Evolutionary conservation across 2,888 invertebrate species (phyloP).

Genomic region (Microchrysa polita): DNA sequence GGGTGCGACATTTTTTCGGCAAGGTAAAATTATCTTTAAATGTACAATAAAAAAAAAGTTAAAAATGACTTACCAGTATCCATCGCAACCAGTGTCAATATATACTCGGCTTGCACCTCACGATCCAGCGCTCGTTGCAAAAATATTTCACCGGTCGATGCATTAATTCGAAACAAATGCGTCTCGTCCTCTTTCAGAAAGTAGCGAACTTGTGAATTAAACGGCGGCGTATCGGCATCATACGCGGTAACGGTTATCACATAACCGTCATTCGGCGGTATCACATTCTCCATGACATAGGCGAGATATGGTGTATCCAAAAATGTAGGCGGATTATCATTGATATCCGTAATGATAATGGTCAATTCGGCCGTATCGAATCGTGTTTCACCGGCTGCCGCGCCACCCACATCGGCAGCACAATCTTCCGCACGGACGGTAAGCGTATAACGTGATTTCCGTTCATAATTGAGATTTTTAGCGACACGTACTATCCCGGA

Average conservation of each 20-base stretch:
- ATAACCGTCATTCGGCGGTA: slow-evolving; percentile 82
- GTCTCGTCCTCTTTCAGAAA: slow-evolving; percentile 93
- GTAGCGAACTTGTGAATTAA: slow-evolving; percentile 90
- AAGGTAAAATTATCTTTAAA: not conserved
- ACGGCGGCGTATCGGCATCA: slow-evolving; percentile 91
- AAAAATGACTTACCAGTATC: slow-evolving; percentile 80
- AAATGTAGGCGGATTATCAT: slow-evolving; percentile 94
- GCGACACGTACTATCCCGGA: slow-evolving; percentile 90
- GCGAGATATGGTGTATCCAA: slow-evolving; percentile 94
- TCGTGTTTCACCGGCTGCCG: slow-evolving; percentile 62
- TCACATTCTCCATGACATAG: slow-evolving; percentile 91
- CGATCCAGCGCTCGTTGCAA: slow-evolving; percentile 84
- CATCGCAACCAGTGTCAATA: slow-evolving; percentile 89
- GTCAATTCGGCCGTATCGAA: slow-evolving; percentile 83
- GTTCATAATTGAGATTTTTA: slow-evolving; percentile 92
- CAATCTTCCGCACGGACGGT: slow-evolving; percentile 90
- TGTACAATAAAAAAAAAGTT: not conserved
- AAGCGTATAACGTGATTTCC: slow-evolving; percentile 83
- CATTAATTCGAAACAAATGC: slow-evolving; percentile 90
- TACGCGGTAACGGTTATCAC: slow-evolving; percentile 85
- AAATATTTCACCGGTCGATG: slow-evolving; percentile 90
- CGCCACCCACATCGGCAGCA: slow-evolving; percentile 71
- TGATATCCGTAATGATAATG: slow-evolving; percentile 88
- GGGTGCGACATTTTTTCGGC: not conserved
- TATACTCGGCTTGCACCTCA: slow-evolving; percentile 84